Conservation (phyloP, 2,888 invertebrate species). For the Drosophila multiciliata region DNA sequence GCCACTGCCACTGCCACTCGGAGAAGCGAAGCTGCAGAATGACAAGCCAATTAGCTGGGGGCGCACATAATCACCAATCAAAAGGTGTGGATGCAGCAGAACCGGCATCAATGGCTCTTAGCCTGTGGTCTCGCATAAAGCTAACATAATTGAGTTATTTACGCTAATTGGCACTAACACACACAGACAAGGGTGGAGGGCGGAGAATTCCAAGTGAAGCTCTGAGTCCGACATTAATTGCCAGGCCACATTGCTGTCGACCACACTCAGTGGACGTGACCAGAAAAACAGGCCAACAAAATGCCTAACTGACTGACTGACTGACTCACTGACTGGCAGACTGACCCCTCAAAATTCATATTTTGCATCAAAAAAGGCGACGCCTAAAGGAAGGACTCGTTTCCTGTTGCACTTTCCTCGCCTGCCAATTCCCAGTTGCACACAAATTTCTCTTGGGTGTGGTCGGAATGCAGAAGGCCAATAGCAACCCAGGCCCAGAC, state of each 20-base stretch:
- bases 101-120: not conserved
- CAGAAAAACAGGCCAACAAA: constrained; percentile 26
- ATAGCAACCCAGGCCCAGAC: not conserved
- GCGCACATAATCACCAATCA: constrained; percentile 66
- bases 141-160: constrained; percentile 73
- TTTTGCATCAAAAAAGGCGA: constrained; percentile 34
- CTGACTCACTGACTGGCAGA: constrained; percentile 8
- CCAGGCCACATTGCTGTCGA: constrained; percentile 36
- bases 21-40: constrained; percentile 22
- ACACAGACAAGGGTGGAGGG: constrained; percentile 1
- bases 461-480: not conserved
- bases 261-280: constrained; percentile 58
- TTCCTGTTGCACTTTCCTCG: constrained; percentile 51
- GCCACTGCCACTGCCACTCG: not conserved
- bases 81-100: constrained; percentile 62
- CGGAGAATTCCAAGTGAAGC: not conserved
- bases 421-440: constrained; percentile 2
- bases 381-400: not conserved
- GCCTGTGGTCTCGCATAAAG: constrained; percentile 28
- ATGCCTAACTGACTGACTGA: constrained; percentile 18
- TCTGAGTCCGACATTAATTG: constrained; percentile 44
- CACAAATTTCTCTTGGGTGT: constrained; percentile 7
- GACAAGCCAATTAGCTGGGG: constrained; percentile 64
- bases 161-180: constrained; percentile 60
- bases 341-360: constrained; percentile 23